These are phyloP conservation scores for Diplazon laetatorius DNA, from an alignment of 2,888 invertebrate species.

Conservation along the genomic window DNA sequence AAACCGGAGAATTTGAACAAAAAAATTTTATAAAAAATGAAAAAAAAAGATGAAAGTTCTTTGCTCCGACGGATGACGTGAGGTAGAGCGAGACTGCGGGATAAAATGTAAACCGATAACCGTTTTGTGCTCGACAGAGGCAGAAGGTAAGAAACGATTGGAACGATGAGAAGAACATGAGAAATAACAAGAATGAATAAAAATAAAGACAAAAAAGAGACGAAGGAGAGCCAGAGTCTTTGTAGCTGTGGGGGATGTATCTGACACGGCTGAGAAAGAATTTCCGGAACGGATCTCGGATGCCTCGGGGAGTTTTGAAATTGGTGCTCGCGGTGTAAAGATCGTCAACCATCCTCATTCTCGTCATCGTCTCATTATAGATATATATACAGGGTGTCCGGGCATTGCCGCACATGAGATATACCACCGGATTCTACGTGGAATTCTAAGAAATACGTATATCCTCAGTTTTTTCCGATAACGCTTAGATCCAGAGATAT, in stretches of 20 bases:
- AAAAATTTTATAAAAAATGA: background rate
- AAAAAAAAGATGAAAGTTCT: conserved; percentile 17
- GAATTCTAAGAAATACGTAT: too few relatives aligned
- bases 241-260: background rate
- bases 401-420: too few relatives aligned
- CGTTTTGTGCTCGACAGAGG: conserved; percentile 25
- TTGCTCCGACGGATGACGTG: conserved; percentile 31
- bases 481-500: too few relatives aligned
- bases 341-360: background rate
- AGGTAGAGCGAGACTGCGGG: background rate
- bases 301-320: conserved; percentile 22
- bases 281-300: conserved; percentile 1
- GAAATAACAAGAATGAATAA: too few relatives aligned
- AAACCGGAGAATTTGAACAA: background rate
- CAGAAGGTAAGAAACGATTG: conserved; percentile 2
- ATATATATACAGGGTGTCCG: too few relatives aligned
- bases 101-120: conserved; percentile 35
- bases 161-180: background rate
- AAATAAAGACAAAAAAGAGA: too few relatives aligned
- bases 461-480: too few relatives aligned
- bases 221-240: background rate
- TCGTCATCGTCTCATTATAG: background rate
- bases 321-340: conserved; percentile 7
- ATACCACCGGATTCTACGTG: too few relatives aligned
- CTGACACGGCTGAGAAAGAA: conserved; percentile 21